phyloP scores from a whole-genome alignment of 2,888 invertebrate genomes.

The Thelaira solivaga region DNA sequence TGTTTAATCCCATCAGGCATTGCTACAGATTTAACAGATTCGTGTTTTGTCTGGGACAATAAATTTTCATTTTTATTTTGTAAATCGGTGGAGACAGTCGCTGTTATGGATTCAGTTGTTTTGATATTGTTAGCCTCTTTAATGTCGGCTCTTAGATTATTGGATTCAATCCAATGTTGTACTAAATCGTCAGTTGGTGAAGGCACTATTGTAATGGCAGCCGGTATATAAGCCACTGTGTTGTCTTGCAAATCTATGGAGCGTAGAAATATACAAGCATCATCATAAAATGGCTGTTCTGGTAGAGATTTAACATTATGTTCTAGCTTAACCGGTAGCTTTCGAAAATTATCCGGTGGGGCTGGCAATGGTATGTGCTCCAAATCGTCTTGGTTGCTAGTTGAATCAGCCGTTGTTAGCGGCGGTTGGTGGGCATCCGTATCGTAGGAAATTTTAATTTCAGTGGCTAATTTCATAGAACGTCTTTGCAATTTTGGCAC shows the following conservation, averaged over 20 bases:
- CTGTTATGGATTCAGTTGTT: not conserved
- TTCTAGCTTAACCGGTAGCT: not conserved
- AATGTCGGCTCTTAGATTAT: slow-evolving; percentile 47
- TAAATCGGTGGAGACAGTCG: not conserved
- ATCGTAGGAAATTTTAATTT: slow-evolving; percentile 70
- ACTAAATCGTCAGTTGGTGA: slow-evolving; percentile 65
- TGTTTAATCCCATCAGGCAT: not conserved
- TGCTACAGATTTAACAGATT: slow-evolving; percentile 15
- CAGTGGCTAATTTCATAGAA: slow-evolving; percentile 71
- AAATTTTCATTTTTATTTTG: slow-evolving; percentile 49
- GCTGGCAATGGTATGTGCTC: slow-evolving; percentile 71
- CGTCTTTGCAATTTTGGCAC: slow-evolving; percentile 68
- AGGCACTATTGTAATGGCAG: slow-evolving; percentile 67
- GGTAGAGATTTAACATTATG: slow-evolving; percentile 34
- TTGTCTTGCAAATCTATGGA: slow-evolving; percentile 69
- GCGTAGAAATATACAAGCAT: slow-evolving; percentile 71
- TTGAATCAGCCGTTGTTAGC: not conserved
- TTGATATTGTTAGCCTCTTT: slow-evolving; percentile 41
- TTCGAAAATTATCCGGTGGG: slow-evolving; percentile 55
- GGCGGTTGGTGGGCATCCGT: slow-evolving; percentile 45
- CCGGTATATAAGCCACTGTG: slow-evolving; percentile 67
- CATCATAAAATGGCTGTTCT: slow-evolving; percentile 70
- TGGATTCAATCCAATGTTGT: slow-evolving; percentile 62
- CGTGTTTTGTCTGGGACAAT: not conserved
- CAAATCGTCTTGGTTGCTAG: slow-evolving; percentile 55